Base-by-base conservation (phyloP, 2,113 vertebrate genomes). In the Phrynosoma blainvillii region DNA sequence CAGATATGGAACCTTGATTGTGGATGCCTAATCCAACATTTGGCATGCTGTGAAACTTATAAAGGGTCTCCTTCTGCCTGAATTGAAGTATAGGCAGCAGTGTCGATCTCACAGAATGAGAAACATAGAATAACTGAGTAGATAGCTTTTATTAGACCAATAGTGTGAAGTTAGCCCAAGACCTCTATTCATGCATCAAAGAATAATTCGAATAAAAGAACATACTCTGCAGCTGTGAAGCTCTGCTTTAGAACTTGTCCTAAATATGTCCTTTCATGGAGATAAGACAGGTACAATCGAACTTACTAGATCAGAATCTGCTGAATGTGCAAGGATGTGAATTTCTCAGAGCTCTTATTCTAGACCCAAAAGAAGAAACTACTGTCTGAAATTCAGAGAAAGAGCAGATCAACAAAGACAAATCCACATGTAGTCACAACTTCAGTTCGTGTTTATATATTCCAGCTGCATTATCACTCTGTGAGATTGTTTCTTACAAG, bases 1-100 rank as follows among this genome's bases (percentile, higher is more conserved):
- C 32, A 85, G 32, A 79, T 87, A 82, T 78, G 83, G 56, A 68
- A 36, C 82, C 89, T 90, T 81, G 90, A 85, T 87, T 91, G 68
- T 71, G 89, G 13, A 12, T 78, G 42, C 71, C 76, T 18, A 86
- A 89, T 65, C 21, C 13, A 91, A 56, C 89, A 36, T 80, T 87
- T 68, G 75, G 47, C 70, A 91, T 68, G 84, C 62, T 70, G 3
- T 42, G 2, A 23, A 7, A 79, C 54, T 90, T 92, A 82, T 86
- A 70, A 88, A 85, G 90, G 56, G 2, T 62, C 23, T 21, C 8
- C 71, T 87, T 90, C 79, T 92, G 2, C 59, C 25, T 88, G 80
- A 71, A 88, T 59, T 11, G 32, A 81, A 0, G 32, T 1, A 11
- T 40, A 75, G 54, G 32, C 73, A 76, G 25, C 25, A n/a, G 27